Evolutionary conservation across 2,888 invertebrate species (phyloP).

Genomic region (Cephus sareptanus): DNA sequence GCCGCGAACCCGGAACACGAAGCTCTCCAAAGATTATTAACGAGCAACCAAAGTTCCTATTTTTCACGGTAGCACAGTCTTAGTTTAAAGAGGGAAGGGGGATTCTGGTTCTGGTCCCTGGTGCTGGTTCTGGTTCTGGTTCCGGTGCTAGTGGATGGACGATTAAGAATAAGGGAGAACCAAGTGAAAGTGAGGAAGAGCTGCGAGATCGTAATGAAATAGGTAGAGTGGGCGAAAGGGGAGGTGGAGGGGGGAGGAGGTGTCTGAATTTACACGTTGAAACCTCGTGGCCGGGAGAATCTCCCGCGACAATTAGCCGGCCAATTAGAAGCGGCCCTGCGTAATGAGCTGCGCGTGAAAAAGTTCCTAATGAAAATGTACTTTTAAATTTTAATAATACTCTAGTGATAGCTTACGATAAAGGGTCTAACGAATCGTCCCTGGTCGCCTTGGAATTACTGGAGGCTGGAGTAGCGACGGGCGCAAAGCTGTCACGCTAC

Average conservation of each 20-base stretch:
- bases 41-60: constrained; percentile 65
- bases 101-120: no score
- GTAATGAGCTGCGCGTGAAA: constrained; percentile 65
- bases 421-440: no score
- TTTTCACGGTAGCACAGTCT: constrained; percentile 53
- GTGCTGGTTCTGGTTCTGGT: no score
- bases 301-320: constrained; percentile 64
- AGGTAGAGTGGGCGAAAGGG: background rate
- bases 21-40: constrained; percentile 16
- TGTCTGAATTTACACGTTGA: constrained; percentile 25
- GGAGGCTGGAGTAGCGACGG: no score
- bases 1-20: background rate
- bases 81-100: background rate
- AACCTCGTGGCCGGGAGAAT: constrained; percentile 55
- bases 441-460: no score
- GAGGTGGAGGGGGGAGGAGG: background rate
- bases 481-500: no score
- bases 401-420: background rate
- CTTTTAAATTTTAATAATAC: constrained; percentile 15
- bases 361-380: constrained; percentile 60
- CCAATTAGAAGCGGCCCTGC: constrained; percentile 63
- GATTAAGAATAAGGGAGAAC: constrained; percentile 14
- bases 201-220: constrained; percentile 18
- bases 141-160: no score
- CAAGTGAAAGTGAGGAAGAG: constrained; percentile 22